Percentiles rank a stretch among this genome's conserved stretches.
phyloP scores from a whole-genome alignment of 2,113 vertebrate genomes.

The Aspiorhynchus laticeps region DNA sequence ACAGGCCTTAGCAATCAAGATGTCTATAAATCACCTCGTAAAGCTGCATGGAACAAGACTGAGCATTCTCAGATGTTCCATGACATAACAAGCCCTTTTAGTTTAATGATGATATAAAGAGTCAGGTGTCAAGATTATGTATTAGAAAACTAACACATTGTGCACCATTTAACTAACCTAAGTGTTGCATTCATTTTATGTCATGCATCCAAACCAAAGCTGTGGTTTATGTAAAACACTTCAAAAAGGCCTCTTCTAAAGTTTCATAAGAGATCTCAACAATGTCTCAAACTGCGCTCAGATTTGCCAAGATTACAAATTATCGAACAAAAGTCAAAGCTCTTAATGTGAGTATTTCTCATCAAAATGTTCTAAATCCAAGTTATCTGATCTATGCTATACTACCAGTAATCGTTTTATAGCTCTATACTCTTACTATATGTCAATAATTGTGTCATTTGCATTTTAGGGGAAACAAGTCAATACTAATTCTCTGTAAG shows the following conservation, averaged over 20 bases:
- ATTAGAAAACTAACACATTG: neutral
- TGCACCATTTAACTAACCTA: neutral
- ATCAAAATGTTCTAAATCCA: neutral
- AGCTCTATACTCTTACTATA: neutral
- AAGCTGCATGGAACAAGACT: neutral
- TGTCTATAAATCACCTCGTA: conserved; percentile 17
- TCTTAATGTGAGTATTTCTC: neutral
- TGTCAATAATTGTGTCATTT: neutral
- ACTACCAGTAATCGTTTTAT: neutral
- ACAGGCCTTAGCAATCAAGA: neutral
- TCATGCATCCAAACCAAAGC: neutral
- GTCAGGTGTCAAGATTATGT: conserved; percentile 33
- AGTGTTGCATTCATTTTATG: conserved; percentile 1
- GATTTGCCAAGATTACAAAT: neutral
- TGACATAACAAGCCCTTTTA: neutral
- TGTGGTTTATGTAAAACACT: neutral
- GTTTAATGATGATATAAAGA: conserved; percentile 19
- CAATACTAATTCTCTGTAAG: neutral
- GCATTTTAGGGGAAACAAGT: neutral
- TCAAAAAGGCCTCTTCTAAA: neutral
- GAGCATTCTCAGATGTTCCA: conserved; percentile 18
- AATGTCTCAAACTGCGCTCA: neutral
- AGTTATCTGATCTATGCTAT: neutral
- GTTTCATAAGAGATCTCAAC: neutral
- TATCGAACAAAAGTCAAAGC: neutral